These are phyloP conservation scores for Apotomis betuletana DNA, from an alignment of 2,888 invertebrate genomes.

Conservation along the genomic window DNA sequence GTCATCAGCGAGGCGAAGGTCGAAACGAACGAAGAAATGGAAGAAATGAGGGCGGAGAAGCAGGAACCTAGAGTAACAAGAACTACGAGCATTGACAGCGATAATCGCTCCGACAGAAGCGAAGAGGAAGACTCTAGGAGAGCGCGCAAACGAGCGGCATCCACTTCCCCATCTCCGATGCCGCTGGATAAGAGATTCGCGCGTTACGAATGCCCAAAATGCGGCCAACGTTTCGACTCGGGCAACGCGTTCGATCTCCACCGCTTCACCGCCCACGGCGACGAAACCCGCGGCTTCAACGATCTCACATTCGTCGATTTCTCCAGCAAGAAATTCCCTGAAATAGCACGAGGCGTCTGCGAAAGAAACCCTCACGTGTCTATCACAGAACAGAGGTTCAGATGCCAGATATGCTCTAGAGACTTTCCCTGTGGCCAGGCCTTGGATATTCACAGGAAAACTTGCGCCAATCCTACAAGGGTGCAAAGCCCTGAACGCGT, in stretches of 20 bases:
- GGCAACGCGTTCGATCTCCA: conserved; percentile 88
- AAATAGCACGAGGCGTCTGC: conserved; percentile 89
- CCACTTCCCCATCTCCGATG: conserved; percentile 68
- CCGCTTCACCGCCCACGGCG: conserved; percentile 85
- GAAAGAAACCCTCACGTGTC: conserved; percentile 86
- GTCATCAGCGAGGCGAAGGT: conserved; percentile 77
- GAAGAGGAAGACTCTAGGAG: conserved; percentile 72
- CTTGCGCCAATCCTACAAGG: conserved; percentile 69
- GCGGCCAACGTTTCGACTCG: conserved; percentile 89
- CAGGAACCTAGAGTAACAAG: conserved; percentile 66
- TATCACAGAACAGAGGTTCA: conserved; percentile 84
- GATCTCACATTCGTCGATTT: conserved; percentile 92
- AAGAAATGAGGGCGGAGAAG: conserved; percentile 65
- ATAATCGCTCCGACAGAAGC: conserved; percentile 83
- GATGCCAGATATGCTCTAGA: conserved; percentile 87
- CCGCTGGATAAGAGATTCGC: conserved; percentile 72
- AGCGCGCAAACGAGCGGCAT: conserved; percentile 72
- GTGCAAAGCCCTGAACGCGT: conserved; percentile 79
- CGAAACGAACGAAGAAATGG: conserved; percentile 66
- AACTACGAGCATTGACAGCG: conserved; percentile 81
- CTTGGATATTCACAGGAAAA: conserved; percentile 86
- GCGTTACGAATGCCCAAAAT: conserved; percentile 87
- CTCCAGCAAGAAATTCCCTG: conserved; percentile 90
- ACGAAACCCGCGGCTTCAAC: conserved; percentile 86
- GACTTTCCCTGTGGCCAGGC: conserved; percentile 89